Percentiles rank a stretch among this genome's conserved stretches.
phyloP scores from a whole-genome alignment of 2,888 invertebrate genomes.

The Tinea semifulvella region DNA sequence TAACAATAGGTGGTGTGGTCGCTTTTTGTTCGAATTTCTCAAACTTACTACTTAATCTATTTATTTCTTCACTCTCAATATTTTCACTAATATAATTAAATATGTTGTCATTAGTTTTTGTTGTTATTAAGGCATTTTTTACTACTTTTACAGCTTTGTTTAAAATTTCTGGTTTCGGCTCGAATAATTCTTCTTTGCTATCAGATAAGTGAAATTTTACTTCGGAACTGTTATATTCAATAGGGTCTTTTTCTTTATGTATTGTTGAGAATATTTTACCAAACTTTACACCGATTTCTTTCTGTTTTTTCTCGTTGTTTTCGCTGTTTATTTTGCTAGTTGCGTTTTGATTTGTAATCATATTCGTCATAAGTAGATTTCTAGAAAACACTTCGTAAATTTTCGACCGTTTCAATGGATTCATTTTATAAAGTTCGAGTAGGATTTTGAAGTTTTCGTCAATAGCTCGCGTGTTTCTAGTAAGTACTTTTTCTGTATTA shows the following conservation, averaged over 20 bases:
- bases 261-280: slow-evolving; percentile 14
- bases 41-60: neutral
- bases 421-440: slow-evolving; percentile 42
- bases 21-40: neutral
- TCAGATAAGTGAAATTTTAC: neutral
- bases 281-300: slow-evolving; percentile 10
- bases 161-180: neutral
- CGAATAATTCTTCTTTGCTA: neutral
- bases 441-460: slow-evolving; percentile 37
- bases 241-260: neutral
- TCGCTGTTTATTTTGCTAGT: too few species aligned
- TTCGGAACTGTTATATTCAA: neutral
- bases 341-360: slow-evolving; percentile 29
- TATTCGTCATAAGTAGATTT: slow-evolving; percentile 29
- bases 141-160: neutral
- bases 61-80: slow-evolving; percentile 1
- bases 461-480: slow-evolving; percentile 17
- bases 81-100: neutral
- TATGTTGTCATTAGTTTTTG: neutral
- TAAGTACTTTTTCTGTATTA: neutral
- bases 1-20: neutral
- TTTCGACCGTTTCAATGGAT: slow-evolving; percentile 39
- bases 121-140: neutral
- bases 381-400: slow-evolving; percentile 38
- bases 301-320: slow-evolving; percentile 16